Base-by-base conservation (phyloP, 2,113 vertebrate species). In the Brachyhypopomus gauderio region DNA sequence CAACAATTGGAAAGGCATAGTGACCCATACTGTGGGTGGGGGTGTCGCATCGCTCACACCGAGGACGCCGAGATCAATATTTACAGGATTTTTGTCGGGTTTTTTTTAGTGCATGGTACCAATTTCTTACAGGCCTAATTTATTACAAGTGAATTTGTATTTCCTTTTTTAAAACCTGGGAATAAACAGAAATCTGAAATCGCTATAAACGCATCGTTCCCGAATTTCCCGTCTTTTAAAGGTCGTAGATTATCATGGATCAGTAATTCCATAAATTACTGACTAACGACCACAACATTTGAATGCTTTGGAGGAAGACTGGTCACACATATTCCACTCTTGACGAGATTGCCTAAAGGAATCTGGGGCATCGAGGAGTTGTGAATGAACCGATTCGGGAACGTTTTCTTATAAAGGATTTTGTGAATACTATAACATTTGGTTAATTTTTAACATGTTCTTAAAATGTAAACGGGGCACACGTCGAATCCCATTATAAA, bases 261-360 rank as follows among this genome's bases (percentile, higher is more conserved):
- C 34, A 30, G 30, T 30, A 30, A 30, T 30, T 3, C 30, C 30
- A 30, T 30, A 45, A 72, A 60, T 34, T 72, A 89, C 94, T 93
- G 90, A 91, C 92, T 95, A 95, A 95, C 92, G 82, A 85, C 80
- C 84, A 92, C 93, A 91, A 91, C 89, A 93, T 90, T 82, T 85
- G 12, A 52, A 52, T 14, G 89, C 93, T 91, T 92, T 77, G 85
- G 88, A 85, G 79, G 88, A 76, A 77, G 86, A 91, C 88, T 89
- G 89, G 92, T 89, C 89, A 85, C 76, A 85, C 83, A 86, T 84
- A 88, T 95, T 94, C 27, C 93, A 94, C 93, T 91, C 88, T 88
- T 72, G 85, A 88, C 90, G 93, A 92, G 93, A 92, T 90, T 92
- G 89, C 1, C 45, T 63, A 36, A 30, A 67, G 93, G 91, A 93